Evolutionary conservation across 1,140 invertebrate genomes (phyloP), one percentile per base, ranked within the genome.

Genomic region (Drosophila elegans): DNA sequence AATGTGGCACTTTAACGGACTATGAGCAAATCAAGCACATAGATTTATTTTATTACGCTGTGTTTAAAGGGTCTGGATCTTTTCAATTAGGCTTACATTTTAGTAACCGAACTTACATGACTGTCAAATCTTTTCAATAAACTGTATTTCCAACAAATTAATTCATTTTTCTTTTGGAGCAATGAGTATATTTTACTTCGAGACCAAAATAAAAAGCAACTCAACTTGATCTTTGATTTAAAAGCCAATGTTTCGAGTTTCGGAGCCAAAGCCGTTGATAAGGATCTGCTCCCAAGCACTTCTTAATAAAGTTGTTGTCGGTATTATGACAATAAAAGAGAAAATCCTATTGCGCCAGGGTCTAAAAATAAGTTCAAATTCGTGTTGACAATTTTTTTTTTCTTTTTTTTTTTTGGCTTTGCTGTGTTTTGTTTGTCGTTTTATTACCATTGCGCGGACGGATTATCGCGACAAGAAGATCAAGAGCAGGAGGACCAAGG

Each of bases 381-480:
- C 84, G 80, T 88, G 84, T 88, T 89, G 84, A 89, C 84, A 88
- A 80, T 83, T 72, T 74, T 67, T 78, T 73, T 75, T 60, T 16
- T 49, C 13, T 83, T 72, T 74, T 67, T 78, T 73, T 75, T 60
- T 16, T 49, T 16, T 41, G 36, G 39, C 39, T 55, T 51, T 41
- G 39, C 55, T 39, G 39, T 51, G 39, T 52, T 61, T 51, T 39
- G 45, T 72, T 77, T 78, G 64, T 51, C 64, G 55, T 86, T 86
- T 86, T 86, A 85, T 86, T 86, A 78, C 75, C 79, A 83, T 83
- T 88, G 82, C 71, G 80, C 67, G 52, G 41, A 66, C 49, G 83
- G 83, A 88, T 88, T 88, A 88, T 88, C 84, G 84, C 84, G 80
- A 89, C 84, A 80, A 89, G 84, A 84, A 89, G 80, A 89, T 89